Evolutionary conservation across 2,888 invertebrate species (phyloP), one percentile per base, ranked within the genome.

Genomic region (Linyphia triangularis): DNA sequence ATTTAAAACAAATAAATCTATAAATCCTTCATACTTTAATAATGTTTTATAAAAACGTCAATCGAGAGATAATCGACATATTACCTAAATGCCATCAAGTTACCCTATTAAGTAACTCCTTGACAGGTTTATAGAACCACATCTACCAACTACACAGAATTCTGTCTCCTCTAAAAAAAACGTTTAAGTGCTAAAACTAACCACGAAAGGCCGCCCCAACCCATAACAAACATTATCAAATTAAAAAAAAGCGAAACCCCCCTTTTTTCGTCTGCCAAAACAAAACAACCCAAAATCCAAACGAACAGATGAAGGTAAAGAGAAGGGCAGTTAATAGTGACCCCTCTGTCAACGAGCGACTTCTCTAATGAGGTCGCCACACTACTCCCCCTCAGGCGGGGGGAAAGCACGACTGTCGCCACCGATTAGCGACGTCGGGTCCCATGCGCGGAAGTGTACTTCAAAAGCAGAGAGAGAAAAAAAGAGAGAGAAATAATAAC

Each of bases 301-400:
- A 51, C 1, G 51, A n/a, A n/a, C n/a, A n/a, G n/a, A 51, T 51
- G 9, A 51, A 51, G 51, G 51, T 51, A 51, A 51, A 51, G 51
- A 51, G 9, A 67, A 51, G 73, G 65, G 61, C 82, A 70, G 43
- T 77, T 57, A 59, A 51, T 40, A 69, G 26, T 86, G 86, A 86
- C 86, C 81, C 75, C 86, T 33, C 51, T 81, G 86, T 86, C 86
- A 86, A 67, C 86, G 67, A 40, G 57, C 65, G 70, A 75, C 57
- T 81, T 19, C 22, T 65, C 86, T 86, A 86, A 86, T 86, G 86
- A 86, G 81, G 86, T 81, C 78, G 85, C 79, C 85, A 79, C 79
- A 72, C 85, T 85, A 72, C 85, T 70, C 69, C 63, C 63, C 51
- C 24, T n/a, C 30, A 19, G 43, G 65, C 24, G 77, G 77, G 63